phyloP scores from a whole-genome alignment of 2,797 vertebrate genomes.

The Erithacus rubecula region DNA sequence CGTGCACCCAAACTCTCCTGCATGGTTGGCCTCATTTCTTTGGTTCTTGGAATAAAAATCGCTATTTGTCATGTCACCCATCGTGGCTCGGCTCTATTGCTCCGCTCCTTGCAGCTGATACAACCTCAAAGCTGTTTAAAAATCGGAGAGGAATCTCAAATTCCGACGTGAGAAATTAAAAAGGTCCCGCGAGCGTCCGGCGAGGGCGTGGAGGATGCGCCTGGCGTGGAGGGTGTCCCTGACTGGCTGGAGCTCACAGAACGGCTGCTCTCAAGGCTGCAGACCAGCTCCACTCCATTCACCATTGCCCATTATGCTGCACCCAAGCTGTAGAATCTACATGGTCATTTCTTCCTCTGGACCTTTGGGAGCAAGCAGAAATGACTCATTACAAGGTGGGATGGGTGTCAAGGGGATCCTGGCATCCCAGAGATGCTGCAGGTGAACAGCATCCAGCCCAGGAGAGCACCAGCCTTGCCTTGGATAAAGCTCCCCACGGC shows the following conservation, averaged over 20 bases:
- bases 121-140: conserved; percentile 62
- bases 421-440: neutral
- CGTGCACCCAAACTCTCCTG: conserved; percentile 89
- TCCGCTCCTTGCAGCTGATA: conserved; percentile 37
- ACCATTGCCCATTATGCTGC: conserved; percentile 88
- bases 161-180: conserved; percentile 52
- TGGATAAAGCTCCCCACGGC: conserved; percentile 10
- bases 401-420: neutral
- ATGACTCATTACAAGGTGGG: neutral
- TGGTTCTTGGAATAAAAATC: conserved; percentile 99
- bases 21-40: conserved; percentile 93
- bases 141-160: conserved; percentile 37
- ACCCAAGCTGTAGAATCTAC: conserved; percentile 83
- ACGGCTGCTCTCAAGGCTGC: conserved; percentile 85
- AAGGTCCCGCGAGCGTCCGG: conserved; percentile 58
- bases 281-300: conserved; percentile 90
- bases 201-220: conserved; percentile 15
- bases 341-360: conserved; percentile 90
- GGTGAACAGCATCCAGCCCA: neutral
- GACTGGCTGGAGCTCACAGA: conserved; percentile 75
- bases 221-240: conserved; percentile 35
- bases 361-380: conserved; percentile 79
- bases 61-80: conserved; percentile 99
- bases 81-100: conserved; percentile 76
- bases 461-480: neutral